Conservation (phyloP, 2,888 invertebrate genomes). For the Ceriagrion tenellum region DNA sequence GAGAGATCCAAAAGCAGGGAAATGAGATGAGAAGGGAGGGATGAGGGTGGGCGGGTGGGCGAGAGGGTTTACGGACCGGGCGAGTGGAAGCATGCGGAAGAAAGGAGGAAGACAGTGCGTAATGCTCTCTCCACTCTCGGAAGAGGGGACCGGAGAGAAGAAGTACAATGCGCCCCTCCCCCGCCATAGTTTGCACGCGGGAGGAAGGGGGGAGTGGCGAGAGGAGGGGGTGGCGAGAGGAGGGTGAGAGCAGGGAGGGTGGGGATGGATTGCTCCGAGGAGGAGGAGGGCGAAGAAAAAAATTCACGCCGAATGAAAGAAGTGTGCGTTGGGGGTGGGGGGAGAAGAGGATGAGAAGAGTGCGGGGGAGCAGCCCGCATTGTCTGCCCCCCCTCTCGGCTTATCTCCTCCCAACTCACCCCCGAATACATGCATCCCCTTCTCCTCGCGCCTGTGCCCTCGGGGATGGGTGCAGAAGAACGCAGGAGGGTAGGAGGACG, state of each 20-base stretch:
- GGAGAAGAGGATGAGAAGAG: neutral
- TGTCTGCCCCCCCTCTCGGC: slow-evolving; percentile 12
- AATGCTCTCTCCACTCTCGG: slow-evolving; percentile 21
- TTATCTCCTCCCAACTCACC: neutral
- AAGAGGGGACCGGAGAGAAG: slow-evolving; percentile 10
- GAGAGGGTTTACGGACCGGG: neutral
- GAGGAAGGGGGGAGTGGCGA: neutral
- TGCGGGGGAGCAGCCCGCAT: neutral
- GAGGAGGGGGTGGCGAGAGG: neutral
- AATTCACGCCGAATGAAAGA: neutral
- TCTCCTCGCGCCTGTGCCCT: neutral
- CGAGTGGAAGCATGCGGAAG: neutral
- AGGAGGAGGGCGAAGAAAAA: neutral
- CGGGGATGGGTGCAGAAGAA: neutral
- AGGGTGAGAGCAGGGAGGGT: neutral
- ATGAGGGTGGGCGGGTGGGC: neutral
- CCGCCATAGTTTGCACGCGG: neutral
- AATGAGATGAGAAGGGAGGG: slow-evolving; percentile 54
- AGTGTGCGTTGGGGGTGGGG: neutral
- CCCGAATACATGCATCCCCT: neutral
- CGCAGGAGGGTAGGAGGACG: too few species aligned
- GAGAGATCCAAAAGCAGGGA: neutral
- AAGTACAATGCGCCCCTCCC: slow-evolving; percentile 21
- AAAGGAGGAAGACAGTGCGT: slow-evolving; percentile 41
- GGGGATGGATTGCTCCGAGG: neutral